phyloP scores from a whole-genome alignment of 2,797 vertebrate genomes.

The Agapornis canus region DNA sequence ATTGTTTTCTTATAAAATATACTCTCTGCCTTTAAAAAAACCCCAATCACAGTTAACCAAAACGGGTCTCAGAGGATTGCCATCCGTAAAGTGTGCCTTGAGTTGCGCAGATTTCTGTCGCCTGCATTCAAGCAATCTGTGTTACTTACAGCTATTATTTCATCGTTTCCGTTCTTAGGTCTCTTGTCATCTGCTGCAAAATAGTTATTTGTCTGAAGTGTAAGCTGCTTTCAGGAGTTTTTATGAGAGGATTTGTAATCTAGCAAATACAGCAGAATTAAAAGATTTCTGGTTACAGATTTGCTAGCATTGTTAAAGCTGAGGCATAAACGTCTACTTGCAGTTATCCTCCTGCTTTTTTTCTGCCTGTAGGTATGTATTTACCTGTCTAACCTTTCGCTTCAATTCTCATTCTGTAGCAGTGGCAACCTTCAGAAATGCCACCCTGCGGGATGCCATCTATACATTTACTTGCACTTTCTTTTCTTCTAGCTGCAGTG shows the following conservation, averaged over 20 bases:
- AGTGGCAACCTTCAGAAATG: background rate
- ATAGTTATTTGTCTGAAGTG: constrained; percentile 53
- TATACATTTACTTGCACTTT: background rate
- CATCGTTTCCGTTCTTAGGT: constrained; percentile 7
- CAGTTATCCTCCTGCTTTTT: background rate
- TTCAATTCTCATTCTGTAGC: background rate
- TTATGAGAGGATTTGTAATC: constrained; percentile 62
- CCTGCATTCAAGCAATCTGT: background rate
- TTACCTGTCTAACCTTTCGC: background rate
- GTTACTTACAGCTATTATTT: constrained; percentile 47
- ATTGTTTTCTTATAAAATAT: background rate
- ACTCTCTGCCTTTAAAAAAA: background rate
- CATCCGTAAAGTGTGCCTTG: background rate
- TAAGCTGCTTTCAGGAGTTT: constrained; percentile 62
- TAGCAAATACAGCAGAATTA: constrained; percentile 56
- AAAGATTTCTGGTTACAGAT: constrained; percentile 41
- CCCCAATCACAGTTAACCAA: background rate
- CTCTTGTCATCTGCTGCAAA: constrained; percentile 18
- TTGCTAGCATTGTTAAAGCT: background rate
- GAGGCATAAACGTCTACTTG: background rate
- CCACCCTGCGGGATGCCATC: background rate
- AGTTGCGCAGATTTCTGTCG: background rate
- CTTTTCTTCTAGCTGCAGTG: background rate
- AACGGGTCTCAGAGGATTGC: background rate
- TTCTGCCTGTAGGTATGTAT: background rate